These are phyloP conservation scores for Oreochromis mossambicus DNA, from an alignment of 2,797 vertebrate species.

Conservation along the genomic window DNA sequence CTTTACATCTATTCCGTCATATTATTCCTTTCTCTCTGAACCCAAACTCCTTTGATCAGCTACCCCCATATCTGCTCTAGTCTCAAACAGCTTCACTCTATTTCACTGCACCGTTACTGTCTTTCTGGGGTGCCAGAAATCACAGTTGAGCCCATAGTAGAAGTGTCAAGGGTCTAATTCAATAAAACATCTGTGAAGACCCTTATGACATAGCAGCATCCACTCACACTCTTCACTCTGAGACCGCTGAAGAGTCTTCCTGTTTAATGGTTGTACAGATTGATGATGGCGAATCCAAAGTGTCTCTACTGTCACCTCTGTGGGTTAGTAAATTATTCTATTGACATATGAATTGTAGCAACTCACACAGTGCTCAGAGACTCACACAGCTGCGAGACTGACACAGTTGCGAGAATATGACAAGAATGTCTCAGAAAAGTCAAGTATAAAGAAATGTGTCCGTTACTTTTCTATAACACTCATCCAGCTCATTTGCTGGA, in stretches of 20 bases:
- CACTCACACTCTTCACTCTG: not conserved
- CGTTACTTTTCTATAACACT: not conserved
- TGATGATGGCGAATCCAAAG: constrained; percentile 1
- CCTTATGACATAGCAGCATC: not conserved
- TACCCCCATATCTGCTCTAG: not conserved
- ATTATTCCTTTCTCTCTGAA: not conserved
- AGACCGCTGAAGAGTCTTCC: constrained; percentile 8
- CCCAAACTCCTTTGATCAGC: not conserved
- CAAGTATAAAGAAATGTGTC: not conserved
- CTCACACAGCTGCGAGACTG: not conserved
- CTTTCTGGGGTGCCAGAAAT: constrained; percentile 6
- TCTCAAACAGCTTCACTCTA: not conserved
- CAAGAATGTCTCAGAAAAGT: not conserved
- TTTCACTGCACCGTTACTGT: not conserved
- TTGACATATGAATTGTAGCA: not conserved
- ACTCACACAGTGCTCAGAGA: not conserved
- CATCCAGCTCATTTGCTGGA: not conserved
- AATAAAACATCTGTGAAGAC: constrained; percentile 22
- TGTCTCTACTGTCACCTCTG: constrained; percentile 1
- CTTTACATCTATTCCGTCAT: not conserved
- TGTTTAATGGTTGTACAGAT: constrained; percentile 21
- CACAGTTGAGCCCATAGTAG: not conserved
- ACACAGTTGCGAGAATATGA: not conserved
- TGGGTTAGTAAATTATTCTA: constrained; percentile 14
- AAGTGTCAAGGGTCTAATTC: constrained; percentile 23